phyloP scores from a whole-genome alignment of 1,140 invertebrate genomes.

The Drosophila nannoptera region DNA sequence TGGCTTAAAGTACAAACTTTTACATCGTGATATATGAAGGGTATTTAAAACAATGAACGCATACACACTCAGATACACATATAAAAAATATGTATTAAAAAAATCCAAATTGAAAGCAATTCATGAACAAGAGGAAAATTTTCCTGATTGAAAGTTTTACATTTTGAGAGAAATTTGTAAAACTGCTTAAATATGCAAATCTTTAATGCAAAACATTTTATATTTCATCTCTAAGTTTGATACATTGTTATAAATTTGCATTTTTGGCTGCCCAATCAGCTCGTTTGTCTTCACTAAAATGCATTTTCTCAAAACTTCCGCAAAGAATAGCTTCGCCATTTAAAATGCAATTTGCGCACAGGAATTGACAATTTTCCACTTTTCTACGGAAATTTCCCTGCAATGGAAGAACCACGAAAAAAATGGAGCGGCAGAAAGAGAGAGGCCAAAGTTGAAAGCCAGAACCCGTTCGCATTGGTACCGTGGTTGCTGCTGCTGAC shows the following conservation, averaged over 20 bases:
- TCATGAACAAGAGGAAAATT: too few relatives aligned
- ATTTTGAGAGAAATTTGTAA: neutral
- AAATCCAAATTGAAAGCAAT: constrained; percentile 2
- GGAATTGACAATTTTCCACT: constrained; percentile 22
- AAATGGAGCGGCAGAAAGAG: neutral
- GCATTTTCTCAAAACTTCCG: constrained; percentile 4
- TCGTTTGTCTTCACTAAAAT: constrained; percentile 21
- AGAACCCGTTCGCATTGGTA: constrained; percentile 4
- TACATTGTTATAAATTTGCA: constrained; percentile 1
- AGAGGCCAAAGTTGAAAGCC: neutral
- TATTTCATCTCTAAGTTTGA: neutral
- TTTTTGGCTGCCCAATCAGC: neutral
- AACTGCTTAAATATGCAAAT: too few relatives aligned
- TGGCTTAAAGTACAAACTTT: constrained; percentile 25
- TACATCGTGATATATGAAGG: constrained; percentile 30
- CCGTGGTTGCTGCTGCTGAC: constrained; percentile 1
- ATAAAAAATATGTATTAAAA: neutral
- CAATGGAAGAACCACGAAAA: constrained; percentile 9
- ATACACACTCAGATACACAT: neutral
- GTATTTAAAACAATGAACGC: constrained; percentile 36
- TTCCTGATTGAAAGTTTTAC: constrained; percentile 1
- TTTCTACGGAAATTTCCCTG: neutral
- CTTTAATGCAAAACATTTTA: too few relatives aligned
- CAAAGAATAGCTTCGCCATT: constrained; percentile 13
- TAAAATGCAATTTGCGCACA: constrained; percentile 33